Evolutionary conservation across 2,888 invertebrate genomes (phyloP).

Genomic region (Phania funesta): DNA sequence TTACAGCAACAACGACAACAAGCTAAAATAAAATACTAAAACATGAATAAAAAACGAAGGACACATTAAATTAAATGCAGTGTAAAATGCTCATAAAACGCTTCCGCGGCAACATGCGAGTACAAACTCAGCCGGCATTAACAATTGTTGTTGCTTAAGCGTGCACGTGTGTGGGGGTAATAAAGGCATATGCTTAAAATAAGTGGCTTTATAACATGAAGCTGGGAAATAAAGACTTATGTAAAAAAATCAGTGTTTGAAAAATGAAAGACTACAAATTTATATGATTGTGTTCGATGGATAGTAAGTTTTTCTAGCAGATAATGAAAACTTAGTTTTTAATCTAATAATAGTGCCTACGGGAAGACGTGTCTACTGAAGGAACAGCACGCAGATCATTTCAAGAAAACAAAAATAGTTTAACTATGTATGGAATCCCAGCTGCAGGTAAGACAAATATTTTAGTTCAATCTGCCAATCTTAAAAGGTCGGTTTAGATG

Average conservation of each 20-base stretch:
- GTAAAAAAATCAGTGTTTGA: conserved; percentile 18
- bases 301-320: too few species aligned
- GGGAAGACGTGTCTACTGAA: too few species aligned
- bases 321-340: too few species aligned
- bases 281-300: too few species aligned
- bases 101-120: conserved; percentile 60
- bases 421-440: too few species aligned
- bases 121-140: conserved; percentile 12
- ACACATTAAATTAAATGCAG: conserved; percentile 77
- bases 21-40: conserved; percentile 27
- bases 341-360: too few species aligned
- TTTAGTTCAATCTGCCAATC: too few species aligned
- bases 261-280: neutral
- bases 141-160: conserved; percentile 8
- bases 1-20: conserved; percentile 15
- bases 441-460: too few species aligned
- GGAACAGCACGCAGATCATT: too few species aligned
- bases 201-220: conserved; percentile 37
- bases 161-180: neutral
- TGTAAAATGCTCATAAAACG: conserved; percentile 76
- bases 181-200: conserved; percentile 51
- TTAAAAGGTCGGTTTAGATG: too few species aligned
- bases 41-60: conserved; percentile 61
- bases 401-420: too few species aligned
- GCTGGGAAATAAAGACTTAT: conserved; percentile 36